Evolutionary conservation across 2,888 invertebrate species (phyloP), one percentile per base, ranked within the genome.

Genomic region (Andrena bicolor): DNA sequence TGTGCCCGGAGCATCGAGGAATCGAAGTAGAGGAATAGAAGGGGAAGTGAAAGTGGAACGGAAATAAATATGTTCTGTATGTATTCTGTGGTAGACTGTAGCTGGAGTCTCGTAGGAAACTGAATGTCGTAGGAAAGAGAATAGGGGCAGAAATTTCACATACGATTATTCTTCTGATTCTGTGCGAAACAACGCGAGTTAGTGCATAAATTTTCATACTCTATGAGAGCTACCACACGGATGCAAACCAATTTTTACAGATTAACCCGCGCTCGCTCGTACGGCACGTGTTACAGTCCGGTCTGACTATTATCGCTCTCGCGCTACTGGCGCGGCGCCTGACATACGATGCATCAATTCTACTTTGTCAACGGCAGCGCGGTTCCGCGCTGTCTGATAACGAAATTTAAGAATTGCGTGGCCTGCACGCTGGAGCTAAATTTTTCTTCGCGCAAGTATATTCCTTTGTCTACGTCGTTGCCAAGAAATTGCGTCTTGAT

Each of bases 271-370:
- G 13, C 13, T 10, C 16, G 16, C 20, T 30, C 4, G 0, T 6
- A 6, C 2, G 20, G 7, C 60, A 3, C 23, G 23, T 35, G 64
- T 49, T 51, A 26, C 28, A 35, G 41, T 10, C 1, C 10, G 23
- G 65, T 13, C 51, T 61, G 74, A 63, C 69, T 69, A 65, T 64
- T 75, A 32, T 66, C 60, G 28, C 51, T 32, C 65, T 30, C 32
- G n/a, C 41, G 28, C 82, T 76, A 81, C 73, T 79, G 48, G 48
- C 60, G 32, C 30, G 3, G 4, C 56, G 66, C 35, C 60, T 3
- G 58, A 68, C 61, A 10, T 23, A 41, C 28, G 63, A 49, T 3
- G 41, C 76, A 83, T 82, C 51, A 76, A 76, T 74, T 74, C 74
- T 66, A 80, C 76, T 76, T 76, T 65, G 41, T 23, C 41, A 20